Percentiles rank a stretch among this genome's conserved stretches.
Evolutionary conservation across 92 coral and sea anemone genomes (phyloP).

Genomic region (Siderastrea radians): DNA sequence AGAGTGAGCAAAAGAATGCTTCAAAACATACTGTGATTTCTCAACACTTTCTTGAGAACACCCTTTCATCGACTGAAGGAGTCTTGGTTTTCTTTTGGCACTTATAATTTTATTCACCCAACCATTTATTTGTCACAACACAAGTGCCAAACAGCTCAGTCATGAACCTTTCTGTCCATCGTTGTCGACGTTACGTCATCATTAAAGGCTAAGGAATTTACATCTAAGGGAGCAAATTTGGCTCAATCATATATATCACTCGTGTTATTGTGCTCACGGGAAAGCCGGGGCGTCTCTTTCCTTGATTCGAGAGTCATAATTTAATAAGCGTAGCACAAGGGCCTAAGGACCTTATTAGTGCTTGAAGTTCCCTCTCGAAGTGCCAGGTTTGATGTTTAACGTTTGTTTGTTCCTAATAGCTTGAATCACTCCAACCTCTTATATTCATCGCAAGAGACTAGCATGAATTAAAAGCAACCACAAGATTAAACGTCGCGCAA

Average conservation of each 20-base stretch:
- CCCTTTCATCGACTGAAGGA: neutral
- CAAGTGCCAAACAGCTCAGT: too few relatives aligned
- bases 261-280: conserved; percentile 23
- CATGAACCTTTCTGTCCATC: neutral
- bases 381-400: conserved; percentile 34
- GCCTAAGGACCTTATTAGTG: conserved; percentile 42
- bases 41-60: neutral
- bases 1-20: neutral
- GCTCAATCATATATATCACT: conserved; percentile 1
- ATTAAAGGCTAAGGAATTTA: neutral
- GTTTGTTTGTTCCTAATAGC: conserved; percentile 37
- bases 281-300: conserved; percentile 33
- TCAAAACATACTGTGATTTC: neutral
- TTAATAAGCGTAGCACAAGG: conserved; percentile 47
- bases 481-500: conserved; percentile 5
- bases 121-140: neutral
- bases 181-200: neutral
- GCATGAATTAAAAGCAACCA: conserved; percentile 2
- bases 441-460: neutral
- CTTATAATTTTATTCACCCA: neutral
- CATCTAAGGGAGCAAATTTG: neutral
- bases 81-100: neutral
- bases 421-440: conserved; percentile 43
- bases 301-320: conserved; percentile 35
- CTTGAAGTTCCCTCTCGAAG: conserved; percentile 24